phyloP scores from a whole-genome alignment of 2,888 invertebrate species.

The Mamestra brassicae region DNA sequence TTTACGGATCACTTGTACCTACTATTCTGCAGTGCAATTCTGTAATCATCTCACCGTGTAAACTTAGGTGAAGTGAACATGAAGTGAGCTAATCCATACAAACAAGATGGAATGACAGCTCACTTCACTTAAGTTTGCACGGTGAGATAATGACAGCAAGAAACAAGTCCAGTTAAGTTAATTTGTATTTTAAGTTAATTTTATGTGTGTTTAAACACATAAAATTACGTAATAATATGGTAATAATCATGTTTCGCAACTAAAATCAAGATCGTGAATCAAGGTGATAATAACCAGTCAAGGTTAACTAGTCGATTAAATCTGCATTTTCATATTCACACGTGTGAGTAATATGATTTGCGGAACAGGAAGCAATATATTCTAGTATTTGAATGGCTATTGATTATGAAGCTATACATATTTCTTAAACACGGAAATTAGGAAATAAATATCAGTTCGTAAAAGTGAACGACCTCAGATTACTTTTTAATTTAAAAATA shows the following conservation, averaged over 20 bases:
- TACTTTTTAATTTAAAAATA: not conserved
- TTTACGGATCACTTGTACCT: too few relatives aligned
- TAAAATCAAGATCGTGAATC: conserved; percentile 16
- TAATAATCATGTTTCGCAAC: conserved; percentile 19
- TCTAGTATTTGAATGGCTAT: not conserved
- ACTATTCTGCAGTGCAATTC: too few relatives aligned
- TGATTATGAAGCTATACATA: not conserved
- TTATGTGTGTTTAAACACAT: too few relatives aligned
- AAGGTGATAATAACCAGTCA: conserved; percentile 41
- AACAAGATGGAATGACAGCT: too few relatives aligned
- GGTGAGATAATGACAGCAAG: too few relatives aligned
- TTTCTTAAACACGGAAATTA: not conserved
- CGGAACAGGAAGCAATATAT: conserved; percentile 48
- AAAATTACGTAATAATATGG: conserved; percentile 9
- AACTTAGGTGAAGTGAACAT: too few relatives aligned
- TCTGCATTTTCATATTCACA: conserved; percentile 7
- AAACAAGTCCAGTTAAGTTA: not conserved
- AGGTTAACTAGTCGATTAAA: conserved; percentile 32
- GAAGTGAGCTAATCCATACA: too few relatives aligned
- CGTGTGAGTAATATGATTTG: not conserved
- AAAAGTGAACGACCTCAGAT: conserved; percentile 18
- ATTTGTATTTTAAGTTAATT: not conserved
- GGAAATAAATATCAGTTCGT: not conserved
- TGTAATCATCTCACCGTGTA: too few relatives aligned
- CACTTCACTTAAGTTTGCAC: too few relatives aligned